These are phyloP conservation scores for Dendrocincla tyrannina DNA, from an alignment of 2,797 vertebrate genomes.

Conservation along the genomic window DNA sequence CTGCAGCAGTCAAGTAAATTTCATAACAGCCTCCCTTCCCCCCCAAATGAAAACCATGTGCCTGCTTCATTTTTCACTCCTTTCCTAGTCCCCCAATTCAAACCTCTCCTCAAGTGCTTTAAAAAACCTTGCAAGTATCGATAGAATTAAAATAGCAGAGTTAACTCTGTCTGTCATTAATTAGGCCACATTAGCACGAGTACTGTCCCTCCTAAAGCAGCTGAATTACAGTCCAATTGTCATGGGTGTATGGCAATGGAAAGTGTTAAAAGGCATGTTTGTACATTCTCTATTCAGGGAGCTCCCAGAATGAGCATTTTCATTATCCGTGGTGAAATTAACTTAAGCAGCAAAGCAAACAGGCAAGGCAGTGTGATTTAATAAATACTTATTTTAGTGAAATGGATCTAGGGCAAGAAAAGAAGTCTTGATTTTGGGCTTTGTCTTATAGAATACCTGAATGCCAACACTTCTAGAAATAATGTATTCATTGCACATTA, in stretches of 20 bases:
- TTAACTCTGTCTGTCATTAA: constrained; percentile 27
- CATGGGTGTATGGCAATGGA: neutral
- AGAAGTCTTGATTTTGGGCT: neutral
- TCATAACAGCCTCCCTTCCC: constrained; percentile 36
- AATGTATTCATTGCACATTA: neutral
- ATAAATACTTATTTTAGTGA: neutral
- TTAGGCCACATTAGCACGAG: constrained; percentile 41
- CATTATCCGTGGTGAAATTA: neutral
- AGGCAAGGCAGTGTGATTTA: neutral
- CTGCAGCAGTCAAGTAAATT: constrained; percentile 68
- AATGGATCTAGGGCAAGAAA: neutral
- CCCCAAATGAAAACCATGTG: constrained; percentile 77
- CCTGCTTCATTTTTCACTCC: constrained; percentile 35
- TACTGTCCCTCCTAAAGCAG: constrained; percentile 10
- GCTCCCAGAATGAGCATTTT: neutral
- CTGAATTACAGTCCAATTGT: neutral
- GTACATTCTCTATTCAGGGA: neutral
- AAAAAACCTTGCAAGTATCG: constrained; percentile 31
- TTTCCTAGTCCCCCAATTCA: neutral
- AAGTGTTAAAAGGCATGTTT: neutral
- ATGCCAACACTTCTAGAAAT: neutral
- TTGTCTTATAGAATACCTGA: neutral
- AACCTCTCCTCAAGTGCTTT: constrained; percentile 44
- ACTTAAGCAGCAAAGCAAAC: neutral
- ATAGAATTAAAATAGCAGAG: neutral